Evolutionary conservation across 2,888 invertebrate genomes (phyloP).

Genomic region (Stegophylla sp.): DNA sequence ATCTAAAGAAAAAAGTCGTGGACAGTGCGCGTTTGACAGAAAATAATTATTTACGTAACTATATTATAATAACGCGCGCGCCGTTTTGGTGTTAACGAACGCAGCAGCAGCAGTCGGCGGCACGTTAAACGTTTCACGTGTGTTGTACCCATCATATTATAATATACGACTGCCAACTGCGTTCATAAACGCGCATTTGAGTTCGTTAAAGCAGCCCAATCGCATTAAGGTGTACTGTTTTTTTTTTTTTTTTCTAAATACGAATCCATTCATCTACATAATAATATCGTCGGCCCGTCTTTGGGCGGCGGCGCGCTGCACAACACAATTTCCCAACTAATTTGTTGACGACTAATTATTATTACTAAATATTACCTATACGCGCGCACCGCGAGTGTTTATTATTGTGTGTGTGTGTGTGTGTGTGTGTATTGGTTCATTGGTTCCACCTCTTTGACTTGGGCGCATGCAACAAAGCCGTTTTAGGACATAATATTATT

Average conservation of each 20-base stretch:
- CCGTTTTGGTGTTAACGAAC: slow-evolving; percentile 7
- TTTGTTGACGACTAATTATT: slow-evolving; percentile 46
- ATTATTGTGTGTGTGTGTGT: no score
- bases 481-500: neutral
- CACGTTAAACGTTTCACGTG: slow-evolving; percentile 6
- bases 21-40: slow-evolving; percentile 28
- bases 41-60: slow-evolving; percentile 6
- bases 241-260: no score
- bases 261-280: neutral
- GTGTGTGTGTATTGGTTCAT: neutral
- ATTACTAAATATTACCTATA: neutral
- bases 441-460: neutral
- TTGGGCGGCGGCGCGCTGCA: neutral
- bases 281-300: neutral
- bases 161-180: no score
- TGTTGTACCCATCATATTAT: no score
- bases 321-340: slow-evolving; percentile 32
- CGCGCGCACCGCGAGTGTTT: neutral
- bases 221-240: neutral
- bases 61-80: neutral
- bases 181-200: neutral
- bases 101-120: neutral
- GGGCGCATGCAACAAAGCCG: slow-evolving; percentile 29
- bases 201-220: neutral
- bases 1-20: neutral